These are phyloP conservation scores for Ennomos quercinarius DNA, from an alignment of 2,888 invertebrate genomes.

Conservation along the genomic window DNA sequence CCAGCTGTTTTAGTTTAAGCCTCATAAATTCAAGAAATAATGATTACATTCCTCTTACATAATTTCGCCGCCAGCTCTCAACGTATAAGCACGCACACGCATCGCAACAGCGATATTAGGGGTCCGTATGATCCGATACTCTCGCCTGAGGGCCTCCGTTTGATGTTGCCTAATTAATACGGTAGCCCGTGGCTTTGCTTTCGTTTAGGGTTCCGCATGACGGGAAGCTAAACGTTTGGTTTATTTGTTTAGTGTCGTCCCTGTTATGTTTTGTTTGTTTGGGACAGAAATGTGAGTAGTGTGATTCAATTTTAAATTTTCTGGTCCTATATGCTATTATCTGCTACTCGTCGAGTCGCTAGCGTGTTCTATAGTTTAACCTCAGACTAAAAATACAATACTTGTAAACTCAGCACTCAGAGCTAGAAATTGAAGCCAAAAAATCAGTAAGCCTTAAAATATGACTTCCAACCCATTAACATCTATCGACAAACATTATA, in stretches of 20 bases:
- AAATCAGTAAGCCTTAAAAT: too few species aligned
- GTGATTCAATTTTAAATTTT: not conserved
- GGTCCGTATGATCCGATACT: constrained; percentile 14
- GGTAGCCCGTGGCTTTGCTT: constrained; percentile 10
- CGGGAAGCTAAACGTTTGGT: constrained; percentile 5
- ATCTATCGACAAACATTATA: too few species aligned
- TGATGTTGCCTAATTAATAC: constrained; percentile 40
- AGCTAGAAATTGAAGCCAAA: too few species aligned
- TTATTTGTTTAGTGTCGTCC: constrained; percentile 7
- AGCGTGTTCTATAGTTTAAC: too few species aligned
- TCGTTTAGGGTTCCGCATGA: constrained; percentile 23
- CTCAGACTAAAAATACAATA: too few species aligned
- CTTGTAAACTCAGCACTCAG: too few species aligned
- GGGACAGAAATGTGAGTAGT: not conserved
- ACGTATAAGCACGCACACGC: constrained; percentile 8
- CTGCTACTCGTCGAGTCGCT: too few species aligned
- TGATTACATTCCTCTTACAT: too few species aligned
- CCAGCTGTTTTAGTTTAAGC: too few species aligned
- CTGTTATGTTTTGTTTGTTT: not conserved
- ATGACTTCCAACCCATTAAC: too few species aligned
- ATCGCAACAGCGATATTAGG: constrained; percentile 30
- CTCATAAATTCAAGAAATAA: too few species aligned
- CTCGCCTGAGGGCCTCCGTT: constrained; percentile 30
- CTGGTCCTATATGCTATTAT: too few species aligned
- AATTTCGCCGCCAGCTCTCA: not conserved